Percentiles rank a stretch among this genome's conserved stretches.
Evolutionary conservation across 1,140 invertebrate species (phyloP).

Genomic region (Pararge aegeria): DNA sequence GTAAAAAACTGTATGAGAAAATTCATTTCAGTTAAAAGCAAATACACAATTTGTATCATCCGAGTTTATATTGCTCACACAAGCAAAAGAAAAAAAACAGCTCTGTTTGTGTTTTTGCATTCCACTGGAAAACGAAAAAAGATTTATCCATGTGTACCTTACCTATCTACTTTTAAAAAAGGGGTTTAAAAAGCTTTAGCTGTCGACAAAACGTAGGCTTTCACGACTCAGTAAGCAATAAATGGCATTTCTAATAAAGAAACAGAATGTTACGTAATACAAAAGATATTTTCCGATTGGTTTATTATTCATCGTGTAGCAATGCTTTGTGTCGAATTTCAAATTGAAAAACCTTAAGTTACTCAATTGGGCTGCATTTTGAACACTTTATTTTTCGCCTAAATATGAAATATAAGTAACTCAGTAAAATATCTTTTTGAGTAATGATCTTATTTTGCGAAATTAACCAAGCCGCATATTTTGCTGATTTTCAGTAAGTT

Average conservation of each 20-base stretch:
- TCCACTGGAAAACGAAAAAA: background rate
- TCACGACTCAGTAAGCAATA: constrained; percentile 4
- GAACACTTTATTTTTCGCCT: too few relatives aligned
- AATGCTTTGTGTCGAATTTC: constrained; percentile 3
- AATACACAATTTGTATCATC: background rate
- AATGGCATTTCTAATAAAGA: background rate
- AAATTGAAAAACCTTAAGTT: constrained; percentile 21
- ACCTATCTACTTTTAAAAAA: background rate
- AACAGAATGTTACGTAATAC: background rate
- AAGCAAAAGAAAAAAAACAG: background rate
- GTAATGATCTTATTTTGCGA: too few relatives aligned
- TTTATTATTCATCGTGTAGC: background rate
- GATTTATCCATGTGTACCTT: background rate
- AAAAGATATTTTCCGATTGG: constrained; percentile 7
- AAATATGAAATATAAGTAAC: too few relatives aligned
- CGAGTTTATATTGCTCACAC: background rate
- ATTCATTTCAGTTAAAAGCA: background rate
- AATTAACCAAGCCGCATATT: too few relatives aligned
- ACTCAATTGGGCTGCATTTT: background rate
- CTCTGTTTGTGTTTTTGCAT: background rate
- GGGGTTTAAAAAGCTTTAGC: background rate
- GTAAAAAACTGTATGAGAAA: too few relatives aligned
- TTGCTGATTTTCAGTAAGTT: too few relatives aligned
- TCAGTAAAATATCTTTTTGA: too few relatives aligned
- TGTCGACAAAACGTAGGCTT: background rate